phyloP scores from a whole-genome alignment of 2,888 invertebrate genomes.

The Lutraria lutraria region DNA sequence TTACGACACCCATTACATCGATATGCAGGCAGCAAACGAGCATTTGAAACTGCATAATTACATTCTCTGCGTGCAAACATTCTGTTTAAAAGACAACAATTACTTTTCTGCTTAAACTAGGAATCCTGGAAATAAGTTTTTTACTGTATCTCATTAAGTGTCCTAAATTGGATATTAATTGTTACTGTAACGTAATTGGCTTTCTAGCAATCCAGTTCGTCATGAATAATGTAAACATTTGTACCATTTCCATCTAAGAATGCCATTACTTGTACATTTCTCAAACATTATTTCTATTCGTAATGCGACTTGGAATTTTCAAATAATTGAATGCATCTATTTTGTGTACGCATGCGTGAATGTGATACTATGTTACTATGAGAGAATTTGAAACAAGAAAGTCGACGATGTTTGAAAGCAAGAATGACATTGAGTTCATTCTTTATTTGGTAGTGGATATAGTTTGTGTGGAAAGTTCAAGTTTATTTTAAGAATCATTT shows the following conservation, averaged over 20 bases:
- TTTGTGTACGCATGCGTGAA: not conserved
- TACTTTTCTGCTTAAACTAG: not conserved
- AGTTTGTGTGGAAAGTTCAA: no score
- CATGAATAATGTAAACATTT: constrained; percentile 6
- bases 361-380: not conserved
- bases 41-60: constrained; percentile 4
- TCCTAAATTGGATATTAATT: constrained; percentile 1
- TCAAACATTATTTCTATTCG: not conserved
- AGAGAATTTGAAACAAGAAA: not conserved
- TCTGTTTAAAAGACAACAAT: not conserved
- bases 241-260: not conserved
- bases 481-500: no score
- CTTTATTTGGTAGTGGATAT: no score
- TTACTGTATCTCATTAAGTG: constrained; percentile 6
- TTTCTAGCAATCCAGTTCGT: not conserved
- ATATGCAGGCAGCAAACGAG: not conserved
- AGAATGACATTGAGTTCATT: not conserved
- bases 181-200: not conserved
- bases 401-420: not conserved
- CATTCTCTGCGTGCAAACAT: not conserved
- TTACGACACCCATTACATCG: not conserved
- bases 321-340: constrained; percentile 2
- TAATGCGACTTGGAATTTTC: not conserved
- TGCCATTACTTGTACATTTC: constrained; percentile 1
- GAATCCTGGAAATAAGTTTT: constrained; percentile 2